Percentiles rank a stretch among this genome's conserved stretches.
phyloP scores from a whole-genome alignment of 2,113 vertebrate genomes.

The Coturnix japonica region DNA sequence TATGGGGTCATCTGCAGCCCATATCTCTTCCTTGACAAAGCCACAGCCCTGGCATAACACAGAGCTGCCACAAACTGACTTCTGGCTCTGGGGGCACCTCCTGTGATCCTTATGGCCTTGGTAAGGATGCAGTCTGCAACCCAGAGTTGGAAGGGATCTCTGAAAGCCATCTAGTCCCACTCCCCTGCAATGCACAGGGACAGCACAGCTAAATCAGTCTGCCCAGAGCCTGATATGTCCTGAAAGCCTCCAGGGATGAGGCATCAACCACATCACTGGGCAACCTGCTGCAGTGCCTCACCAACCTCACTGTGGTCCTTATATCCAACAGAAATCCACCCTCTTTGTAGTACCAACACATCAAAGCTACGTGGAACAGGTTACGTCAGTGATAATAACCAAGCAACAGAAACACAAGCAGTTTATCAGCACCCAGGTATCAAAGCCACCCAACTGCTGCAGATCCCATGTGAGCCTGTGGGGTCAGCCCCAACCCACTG shows the following conservation, averaged over 20 bases:
- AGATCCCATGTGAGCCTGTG: neutral
- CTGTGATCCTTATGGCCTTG: fast-evolving
- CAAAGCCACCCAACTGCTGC: neutral
- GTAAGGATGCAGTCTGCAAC: neutral
- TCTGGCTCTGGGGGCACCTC: fast-evolving
- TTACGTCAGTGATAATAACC: neutral
- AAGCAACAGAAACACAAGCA: neutral
- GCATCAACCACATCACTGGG: too few relatives aligned
- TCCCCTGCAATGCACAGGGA: too few relatives aligned
- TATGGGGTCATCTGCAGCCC: neutral
- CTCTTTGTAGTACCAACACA: neutral
- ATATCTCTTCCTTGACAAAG: neutral
- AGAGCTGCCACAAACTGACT: neutral
- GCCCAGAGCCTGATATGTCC: too few relatives aligned
- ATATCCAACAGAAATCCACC: too few relatives aligned
- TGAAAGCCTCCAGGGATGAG: too few relatives aligned
- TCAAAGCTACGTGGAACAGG: neutral
- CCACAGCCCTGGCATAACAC: fast-evolving
- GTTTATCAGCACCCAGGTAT: neutral
- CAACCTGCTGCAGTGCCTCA: too few relatives aligned
- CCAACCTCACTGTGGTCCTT: too few relatives aligned
- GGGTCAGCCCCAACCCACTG: neutral
- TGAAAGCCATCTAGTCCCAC: too few relatives aligned
- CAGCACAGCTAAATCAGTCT: too few relatives aligned
- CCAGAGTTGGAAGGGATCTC: neutral